These are phyloP conservation scores for Diplazon laetatorius DNA, from an alignment of 2,888 invertebrate species.

Conservation along the genomic window DNA sequence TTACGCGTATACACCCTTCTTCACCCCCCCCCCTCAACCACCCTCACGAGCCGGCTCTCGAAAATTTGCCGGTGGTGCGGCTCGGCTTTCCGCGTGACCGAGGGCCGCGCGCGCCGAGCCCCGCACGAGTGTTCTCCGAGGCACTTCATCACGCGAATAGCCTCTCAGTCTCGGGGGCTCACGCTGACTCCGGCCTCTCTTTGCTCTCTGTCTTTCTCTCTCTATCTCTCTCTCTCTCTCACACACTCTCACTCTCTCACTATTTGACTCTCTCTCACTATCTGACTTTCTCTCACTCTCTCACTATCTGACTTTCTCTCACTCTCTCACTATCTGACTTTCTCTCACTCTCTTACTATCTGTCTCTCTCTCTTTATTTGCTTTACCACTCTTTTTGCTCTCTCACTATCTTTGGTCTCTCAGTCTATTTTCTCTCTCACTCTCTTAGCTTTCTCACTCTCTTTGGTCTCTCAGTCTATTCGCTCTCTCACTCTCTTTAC, in stretches of 20 bases:
- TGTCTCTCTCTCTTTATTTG: too few relatives aligned
- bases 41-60: constrained; percentile 40
- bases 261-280: not conserved
- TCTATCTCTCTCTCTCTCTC: constrained; percentile 19
- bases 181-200: constrained; percentile 48
- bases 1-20: constrained; percentile 48
- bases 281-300: not conserved
- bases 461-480: not conserved
- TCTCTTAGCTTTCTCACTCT: constrained; percentile 13
- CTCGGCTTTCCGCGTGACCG: constrained; percentile 56
- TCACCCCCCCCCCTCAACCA: not conserved
- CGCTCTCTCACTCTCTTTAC: constrained; percentile 2
- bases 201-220: constrained; percentile 26
- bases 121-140: constrained; percentile 56
- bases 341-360: constrained; percentile 7
- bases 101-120: constrained; percentile 45
- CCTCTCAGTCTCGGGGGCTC: constrained; percentile 59
- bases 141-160: constrained; percentile 60
- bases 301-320: not conserved
- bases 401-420: not conserved
- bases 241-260: not conserved
- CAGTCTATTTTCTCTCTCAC: constrained; percentile 22
- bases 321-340: not conserved
- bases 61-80: constrained; percentile 53
- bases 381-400: too few relatives aligned